A percentile compares a stretch with the other conserved stretches of the same genome.
Evolutionary conservation across 2,888 invertebrate genomes (phyloP).

Genomic region (Yponomeuta evonymella): DNA sequence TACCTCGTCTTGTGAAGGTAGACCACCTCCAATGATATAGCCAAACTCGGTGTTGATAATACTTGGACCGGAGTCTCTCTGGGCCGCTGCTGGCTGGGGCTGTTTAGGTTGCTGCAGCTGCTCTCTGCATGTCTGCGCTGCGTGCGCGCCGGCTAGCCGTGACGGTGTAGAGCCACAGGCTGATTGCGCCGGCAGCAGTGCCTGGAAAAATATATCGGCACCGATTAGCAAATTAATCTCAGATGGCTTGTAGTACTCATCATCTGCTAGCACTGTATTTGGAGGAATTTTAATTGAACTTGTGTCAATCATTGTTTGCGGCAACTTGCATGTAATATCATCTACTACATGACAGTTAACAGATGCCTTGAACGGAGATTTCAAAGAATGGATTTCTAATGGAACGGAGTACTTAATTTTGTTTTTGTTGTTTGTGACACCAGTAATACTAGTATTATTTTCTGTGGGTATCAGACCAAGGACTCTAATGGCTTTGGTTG

Average conservation of each 20-base stretch:
- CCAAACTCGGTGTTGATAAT: too few relatives aligned
- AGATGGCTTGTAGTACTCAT: not conserved
- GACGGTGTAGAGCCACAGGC: too few relatives aligned
- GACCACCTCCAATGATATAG: too few relatives aligned
- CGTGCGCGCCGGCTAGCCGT: too few relatives aligned
- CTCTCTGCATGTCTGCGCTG: too few relatives aligned
- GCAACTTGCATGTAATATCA: not conserved
- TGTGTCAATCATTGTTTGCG: not conserved
- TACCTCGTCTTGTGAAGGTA: too few relatives aligned
- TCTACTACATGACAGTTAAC: conserved; percentile 11
- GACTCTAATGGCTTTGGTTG: not conserved
- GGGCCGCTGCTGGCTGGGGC: not conserved
- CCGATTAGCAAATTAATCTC: too few relatives aligned
- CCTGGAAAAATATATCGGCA: too few relatives aligned
- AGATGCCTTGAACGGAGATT: not conserved
- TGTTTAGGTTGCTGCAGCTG: not conserved
- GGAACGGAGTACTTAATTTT: not conserved
- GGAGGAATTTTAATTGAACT: not conserved
- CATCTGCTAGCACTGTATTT: not conserved
- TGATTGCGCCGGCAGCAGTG: too few relatives aligned
- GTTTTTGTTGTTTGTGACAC: not conserved
- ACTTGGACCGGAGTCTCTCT: too few relatives aligned
- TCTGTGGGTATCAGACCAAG: not conserved
- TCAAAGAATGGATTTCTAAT: conserved; percentile 6
- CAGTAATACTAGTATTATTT: not conserved